Percentiles rank a stretch among this genome's conserved stretches.
Evolutionary conservation across 2,113 vertebrate genomes (phyloP).

Genomic region (Monopterus albus): DNA sequence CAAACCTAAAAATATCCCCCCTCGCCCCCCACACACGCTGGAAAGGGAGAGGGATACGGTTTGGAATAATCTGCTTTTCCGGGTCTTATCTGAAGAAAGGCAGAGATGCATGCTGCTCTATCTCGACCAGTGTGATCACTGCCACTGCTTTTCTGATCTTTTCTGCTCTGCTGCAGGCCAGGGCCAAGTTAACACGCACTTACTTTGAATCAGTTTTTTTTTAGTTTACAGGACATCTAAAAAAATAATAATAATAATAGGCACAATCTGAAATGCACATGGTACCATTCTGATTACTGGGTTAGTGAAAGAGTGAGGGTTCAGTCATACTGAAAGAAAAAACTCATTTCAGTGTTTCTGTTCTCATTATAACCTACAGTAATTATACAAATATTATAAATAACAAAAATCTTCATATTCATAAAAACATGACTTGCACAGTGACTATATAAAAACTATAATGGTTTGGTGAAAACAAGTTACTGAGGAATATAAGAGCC

Average conservation of each 20-base stretch:
- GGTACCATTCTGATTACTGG: background rate
- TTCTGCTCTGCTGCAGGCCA: conserved; percentile 51
- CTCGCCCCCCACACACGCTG: conserved; percentile 63
- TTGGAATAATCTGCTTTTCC: conserved; percentile 84
- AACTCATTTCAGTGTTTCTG: background rate
- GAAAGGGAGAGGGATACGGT: conserved; percentile 68
- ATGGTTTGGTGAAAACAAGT: background rate
- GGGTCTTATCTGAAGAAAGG: conserved; percentile 86
- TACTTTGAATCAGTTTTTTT: background rate
- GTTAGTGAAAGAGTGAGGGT: background rate
- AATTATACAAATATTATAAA: conserved; percentile 12
- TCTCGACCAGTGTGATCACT: conserved; percentile 73
- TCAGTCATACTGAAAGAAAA: background rate
- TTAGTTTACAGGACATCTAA: too few relatives aligned
- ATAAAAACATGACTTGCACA: background rate
- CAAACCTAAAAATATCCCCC: conserved; percentile 83
- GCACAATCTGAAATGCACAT: background rate
- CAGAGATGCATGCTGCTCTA: conserved; percentile 81
- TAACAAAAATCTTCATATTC: background rate
- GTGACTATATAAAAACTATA: background rate
- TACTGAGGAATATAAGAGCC: background rate
- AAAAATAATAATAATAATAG: too few relatives aligned
- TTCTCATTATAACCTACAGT: conserved; percentile 5
- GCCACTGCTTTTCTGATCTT: conserved; percentile 69
- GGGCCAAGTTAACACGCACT: conserved; percentile 12